These are phyloP conservation scores for Chroicocephalus ridibundus DNA, from an alignment of 2,113 vertebrate genomes.

Conservation along the genomic window DNA sequence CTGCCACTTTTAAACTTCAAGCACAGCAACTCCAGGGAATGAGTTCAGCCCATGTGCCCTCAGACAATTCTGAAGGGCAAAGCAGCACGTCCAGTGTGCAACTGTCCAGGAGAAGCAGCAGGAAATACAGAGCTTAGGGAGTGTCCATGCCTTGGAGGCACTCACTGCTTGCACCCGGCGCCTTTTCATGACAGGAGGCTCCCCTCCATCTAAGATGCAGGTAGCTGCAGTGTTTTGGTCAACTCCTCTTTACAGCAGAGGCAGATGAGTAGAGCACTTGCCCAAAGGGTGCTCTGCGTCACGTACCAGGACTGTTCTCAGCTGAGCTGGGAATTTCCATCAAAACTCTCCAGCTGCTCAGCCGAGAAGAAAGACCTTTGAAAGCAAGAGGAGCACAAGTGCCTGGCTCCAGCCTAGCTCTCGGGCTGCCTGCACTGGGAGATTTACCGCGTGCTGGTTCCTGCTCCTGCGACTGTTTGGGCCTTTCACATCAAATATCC, in stretches of 20 bases:
- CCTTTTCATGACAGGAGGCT: background rate
- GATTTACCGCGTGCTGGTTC: background rate
- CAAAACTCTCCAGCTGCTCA: background rate
- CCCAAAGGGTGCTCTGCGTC: background rate
- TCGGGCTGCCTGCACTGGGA: rapidly evolving
- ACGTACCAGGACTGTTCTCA: background rate
- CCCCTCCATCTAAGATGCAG: background rate
- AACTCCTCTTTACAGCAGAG: background rate
- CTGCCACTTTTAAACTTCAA: background rate
- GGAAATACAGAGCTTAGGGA: background rate
- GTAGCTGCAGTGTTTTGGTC: background rate
- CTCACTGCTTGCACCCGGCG: background rate
- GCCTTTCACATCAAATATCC: background rate
- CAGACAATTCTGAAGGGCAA: background rate
- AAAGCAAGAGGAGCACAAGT: background rate
- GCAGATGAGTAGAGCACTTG: background rate
- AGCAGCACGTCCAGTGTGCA: background rate
- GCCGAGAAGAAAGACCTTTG: background rate
- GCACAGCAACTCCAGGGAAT: background rate
- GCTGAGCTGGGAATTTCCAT: background rate
- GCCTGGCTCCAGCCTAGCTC: background rate
- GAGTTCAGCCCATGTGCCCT: background rate
- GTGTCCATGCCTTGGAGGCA: background rate
- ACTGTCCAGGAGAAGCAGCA: background rate
- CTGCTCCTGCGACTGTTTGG: background rate